phyloP scores from a whole-genome alignment of 2,888 invertebrate genomes.

The Onchidella celtica region DNA sequence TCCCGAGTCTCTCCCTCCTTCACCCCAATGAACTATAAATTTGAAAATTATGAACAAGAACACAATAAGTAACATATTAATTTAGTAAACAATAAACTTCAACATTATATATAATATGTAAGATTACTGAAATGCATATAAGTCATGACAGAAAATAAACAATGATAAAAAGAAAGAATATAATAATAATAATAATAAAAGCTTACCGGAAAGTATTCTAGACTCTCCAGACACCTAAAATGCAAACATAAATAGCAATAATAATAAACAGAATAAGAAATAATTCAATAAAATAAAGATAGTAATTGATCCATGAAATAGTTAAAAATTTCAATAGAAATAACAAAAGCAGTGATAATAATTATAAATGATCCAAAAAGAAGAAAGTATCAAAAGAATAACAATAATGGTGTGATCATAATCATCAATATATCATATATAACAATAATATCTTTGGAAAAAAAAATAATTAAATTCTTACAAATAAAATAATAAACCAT shows the following conservation, averaged over 20 bases:
- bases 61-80: not conserved
- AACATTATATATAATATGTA: not conserved
- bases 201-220: slow-evolving; percentile 61
- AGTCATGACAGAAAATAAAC: not conserved
- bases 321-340: not conserved
- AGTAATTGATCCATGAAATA: not conserved
- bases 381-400: slow-evolving; percentile 6
- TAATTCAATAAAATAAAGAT: not conserved
- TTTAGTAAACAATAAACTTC: not conserved
- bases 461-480: too few relatives aligned
- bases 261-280: not conserved
- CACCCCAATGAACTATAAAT: too few relatives aligned
- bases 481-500: too few relatives aligned
- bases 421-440: not conserved
- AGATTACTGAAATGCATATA: not conserved
- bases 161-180: not conserved
- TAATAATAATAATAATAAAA: too few relatives aligned
- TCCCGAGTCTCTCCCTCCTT: too few relatives aligned
- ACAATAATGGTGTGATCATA: not conserved
- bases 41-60: too few relatives aligned
- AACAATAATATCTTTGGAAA: too few relatives aligned
- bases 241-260: not conserved
- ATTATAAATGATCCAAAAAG: not conserved
- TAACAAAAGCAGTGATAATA: not conserved
- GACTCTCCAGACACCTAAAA: slow-evolving; percentile 65